Base-by-base conservation (phyloP, 1,140 invertebrate genomes). In the Palaemon carinicauda region DNA sequence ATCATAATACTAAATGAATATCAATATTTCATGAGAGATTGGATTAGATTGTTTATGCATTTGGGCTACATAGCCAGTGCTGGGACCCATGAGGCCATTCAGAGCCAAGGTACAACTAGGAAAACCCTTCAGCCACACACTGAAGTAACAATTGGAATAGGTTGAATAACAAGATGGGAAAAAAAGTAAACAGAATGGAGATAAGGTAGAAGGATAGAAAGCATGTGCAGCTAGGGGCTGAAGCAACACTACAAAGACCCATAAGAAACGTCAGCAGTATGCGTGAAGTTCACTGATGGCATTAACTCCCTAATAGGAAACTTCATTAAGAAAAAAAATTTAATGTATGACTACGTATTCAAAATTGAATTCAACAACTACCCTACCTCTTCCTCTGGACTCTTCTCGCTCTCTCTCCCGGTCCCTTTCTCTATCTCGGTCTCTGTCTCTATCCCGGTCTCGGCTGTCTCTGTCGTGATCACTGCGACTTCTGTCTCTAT, bases 401-500 rank as follows among this genome's bases (percentile, higher is more conserved):
- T 60, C 51, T 60, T 80, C 79, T 60, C 53, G 80, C 33, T 79
- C 78, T 3, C 81, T 75, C 56, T 89, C 86, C 19, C 87, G 87
- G n/a, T 89, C 82, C 0, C 88, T 88, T 52, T 80, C 85, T 82
- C 89, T 77, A 27, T 79, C 56, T n/a, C 82, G 73, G n/a, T 78
- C 85, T 17, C 88, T 82, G 27, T 90, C 87, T 15, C 86, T 87
- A 19, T 89, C 89, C 52, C 85, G 88, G 21, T 81, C 83, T 21
- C 75, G 69, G 51, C 80, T 65, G 21, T 89, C 89, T 29, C 89
- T 41, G 33, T 82, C 79, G 29, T 86, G 41, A 29, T 88, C 88
- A 29, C 89, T 74, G n/a, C 88, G 83, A 51, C 86, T 77, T 52
- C 79, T 56, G 31, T 88, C 89, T 29, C 85, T 21, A 24, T 86